Evolutionary conservation across 2,888 invertebrate genomes (phyloP), one percentile per base, ranked within the genome.

Genomic region (Tenthredo distinguenda): DNA sequence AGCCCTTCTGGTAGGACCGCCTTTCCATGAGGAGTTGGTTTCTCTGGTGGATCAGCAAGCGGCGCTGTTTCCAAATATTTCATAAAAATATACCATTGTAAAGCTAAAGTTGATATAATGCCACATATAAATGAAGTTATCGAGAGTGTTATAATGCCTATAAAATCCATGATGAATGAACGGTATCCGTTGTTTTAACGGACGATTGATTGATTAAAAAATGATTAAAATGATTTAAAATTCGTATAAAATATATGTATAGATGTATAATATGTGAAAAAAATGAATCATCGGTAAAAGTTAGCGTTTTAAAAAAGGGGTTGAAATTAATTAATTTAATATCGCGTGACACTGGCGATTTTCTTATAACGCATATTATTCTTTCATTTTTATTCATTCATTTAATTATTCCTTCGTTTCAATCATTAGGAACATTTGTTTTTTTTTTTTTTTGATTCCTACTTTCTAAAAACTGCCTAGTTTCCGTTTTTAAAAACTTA

Each of bases 1-100:
- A 94, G 86, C 88, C 94, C 94, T 58, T 94, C 91, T 87, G 94
- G 94, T 90, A 94, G 90, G 83, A 91, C 90, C 15, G 93, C 93
- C 87, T 91, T 91, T 86, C 92, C 93, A 89, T 92, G 92, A 26
- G 91, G 89, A 10, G 84, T 85, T 21, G 93, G 92, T 84, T 91
- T 92, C n/a, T 91, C 90, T 71, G 93, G 91, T 15, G 93, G 91
- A 55, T 89, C 90, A 9, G 92, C 93, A 85, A 89, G 87, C 9
- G 94, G 94, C 43, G 91, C 91, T n/a, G 89, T 89, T 76, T 93
- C 93, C 84, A 94, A 87, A 87, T 94, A 94, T 72, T 91, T 92
- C 88, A 93, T 94, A 88, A 94, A 92, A 77, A 93, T 88, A 87
- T 93, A 93, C 90, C 93, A 93, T 88, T 94, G 92, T 81, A 93